Conservation (phyloP, 2,797 vertebrate species). For the Gymnothorax javanicus region DNA sequence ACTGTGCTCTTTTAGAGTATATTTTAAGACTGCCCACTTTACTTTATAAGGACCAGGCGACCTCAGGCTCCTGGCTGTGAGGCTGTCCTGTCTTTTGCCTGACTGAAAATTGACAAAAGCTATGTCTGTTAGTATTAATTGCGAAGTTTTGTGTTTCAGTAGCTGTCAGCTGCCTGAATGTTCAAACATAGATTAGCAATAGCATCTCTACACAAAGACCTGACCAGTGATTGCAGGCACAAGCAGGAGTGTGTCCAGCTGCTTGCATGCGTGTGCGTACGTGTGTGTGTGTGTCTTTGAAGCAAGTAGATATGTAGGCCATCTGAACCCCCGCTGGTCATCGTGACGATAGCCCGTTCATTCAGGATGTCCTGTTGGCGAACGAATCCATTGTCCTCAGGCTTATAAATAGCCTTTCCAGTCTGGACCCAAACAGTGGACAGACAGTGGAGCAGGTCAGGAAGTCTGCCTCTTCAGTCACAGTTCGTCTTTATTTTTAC, state of each 20-base stretch:
- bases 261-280: constrained; percentile 20
- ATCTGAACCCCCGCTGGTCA: constrained; percentile 52
- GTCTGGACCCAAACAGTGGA: constrained; percentile 57
- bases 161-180: neutral
- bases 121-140: neutral
- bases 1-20: too few relatives aligned
- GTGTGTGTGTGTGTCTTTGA: neutral
- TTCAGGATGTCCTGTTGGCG: constrained; percentile 75
- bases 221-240: constrained; percentile 18
- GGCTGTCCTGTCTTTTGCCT: neutral
- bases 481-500: constrained; percentile 54
- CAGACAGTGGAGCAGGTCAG: constrained; percentile 57
- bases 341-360: constrained; percentile 69
- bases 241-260: constrained; percentile 31
- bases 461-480: constrained; percentile 59
- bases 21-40: neutral
- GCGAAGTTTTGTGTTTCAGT: neutral
- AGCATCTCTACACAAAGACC: constrained; percentile 16
- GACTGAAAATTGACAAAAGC: neutral
- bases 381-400: constrained; percentile 65
- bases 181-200: constrained; percentile 11
- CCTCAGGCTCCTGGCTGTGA: neutral
- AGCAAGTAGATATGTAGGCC: constrained; percentile 37
- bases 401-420: constrained; percentile 63
- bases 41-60: neutral